A percentile compares a stretch with the other conserved stretches of the same genome.
These are phyloP conservation scores for Catajapyx aquilonaris DNA, from an alignment of 1,140 invertebrate species.

Conservation along the genomic window DNA sequence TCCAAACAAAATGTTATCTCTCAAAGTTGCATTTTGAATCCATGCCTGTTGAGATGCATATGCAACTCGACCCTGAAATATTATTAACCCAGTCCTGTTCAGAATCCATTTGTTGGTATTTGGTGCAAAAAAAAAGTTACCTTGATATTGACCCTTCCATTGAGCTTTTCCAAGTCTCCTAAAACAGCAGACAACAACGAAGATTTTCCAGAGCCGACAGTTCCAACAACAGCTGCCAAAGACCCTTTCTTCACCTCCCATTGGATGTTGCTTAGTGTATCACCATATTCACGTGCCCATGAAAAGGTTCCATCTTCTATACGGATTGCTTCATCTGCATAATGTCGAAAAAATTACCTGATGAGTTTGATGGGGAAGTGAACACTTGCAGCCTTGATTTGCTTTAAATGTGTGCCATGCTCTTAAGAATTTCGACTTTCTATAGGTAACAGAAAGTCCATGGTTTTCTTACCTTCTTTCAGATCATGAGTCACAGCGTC, in stretches of 20 bases:
- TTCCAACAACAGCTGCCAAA: constrained; percentile 62
- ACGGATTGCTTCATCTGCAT: constrained; percentile 38
- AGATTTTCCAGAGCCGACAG: constrained; percentile 76
- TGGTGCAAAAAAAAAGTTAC: constrained; percentile 15
- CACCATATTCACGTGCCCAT: constrained; percentile 30
- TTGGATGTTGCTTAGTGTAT: constrained; percentile 47
- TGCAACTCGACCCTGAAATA: constrained; percentile 44
- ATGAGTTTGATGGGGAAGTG: constrained; percentile 2
- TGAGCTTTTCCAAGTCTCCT: constrained; percentile 68
- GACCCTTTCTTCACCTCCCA: constrained; percentile 38
- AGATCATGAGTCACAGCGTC: constrained; percentile 48
- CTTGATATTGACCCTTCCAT: constrained; percentile 58
- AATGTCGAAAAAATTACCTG: constrained; percentile 9
- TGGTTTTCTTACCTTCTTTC: constrained; percentile 39
- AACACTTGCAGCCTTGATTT: background rate
- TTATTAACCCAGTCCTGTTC: constrained; percentile 8
- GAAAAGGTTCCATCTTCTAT: constrained; percentile 57
- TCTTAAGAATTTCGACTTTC: background rate
- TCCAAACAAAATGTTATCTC: constrained; percentile 71
- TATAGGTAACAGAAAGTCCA: background rate
- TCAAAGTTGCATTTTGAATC: constrained; percentile 78
- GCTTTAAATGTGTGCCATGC: background rate
- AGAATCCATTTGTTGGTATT: background rate
- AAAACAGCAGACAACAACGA: constrained; percentile 65
- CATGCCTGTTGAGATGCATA: constrained; percentile 85